Evolutionary conservation across 2,113 vertebrate species (phyloP).

Genomic region (Oceanodroma tethys): DNA sequence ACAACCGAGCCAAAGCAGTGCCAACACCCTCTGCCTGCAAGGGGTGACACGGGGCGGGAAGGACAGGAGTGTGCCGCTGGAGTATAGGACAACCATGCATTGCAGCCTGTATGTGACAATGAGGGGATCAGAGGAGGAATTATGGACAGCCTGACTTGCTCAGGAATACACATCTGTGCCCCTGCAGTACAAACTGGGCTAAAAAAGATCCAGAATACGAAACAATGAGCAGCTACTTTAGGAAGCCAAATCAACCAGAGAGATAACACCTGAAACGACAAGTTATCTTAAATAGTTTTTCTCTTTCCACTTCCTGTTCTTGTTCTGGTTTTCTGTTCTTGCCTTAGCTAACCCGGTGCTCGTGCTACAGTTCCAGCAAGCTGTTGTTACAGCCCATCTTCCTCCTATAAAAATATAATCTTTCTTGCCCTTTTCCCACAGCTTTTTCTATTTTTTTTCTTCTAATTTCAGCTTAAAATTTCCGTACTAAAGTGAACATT

Average conservation of each 20-base stretch:
- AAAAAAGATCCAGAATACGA: neutral
- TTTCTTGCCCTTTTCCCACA: neutral
- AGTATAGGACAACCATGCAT: neutral
- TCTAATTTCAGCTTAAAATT: neutral
- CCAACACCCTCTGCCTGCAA: neutral
- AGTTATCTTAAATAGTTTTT: neutral
- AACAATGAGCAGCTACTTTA: neutral
- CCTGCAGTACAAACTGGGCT: neutral
- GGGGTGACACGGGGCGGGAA: neutral
- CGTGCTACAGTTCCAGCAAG: neutral
- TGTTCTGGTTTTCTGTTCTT: neutral
- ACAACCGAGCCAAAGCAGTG: neutral
- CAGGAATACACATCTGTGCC: neutral
- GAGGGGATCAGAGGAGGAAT: neutral
- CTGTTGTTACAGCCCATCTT: neutral
- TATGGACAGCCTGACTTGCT: neutral
- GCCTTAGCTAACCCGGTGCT: neutral
- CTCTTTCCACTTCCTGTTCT: neutral
- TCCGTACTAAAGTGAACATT: neutral
- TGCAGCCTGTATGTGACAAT: accelerated
- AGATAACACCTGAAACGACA: neutral
- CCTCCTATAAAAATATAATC: neutral
- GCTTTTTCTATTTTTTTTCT: neutral
- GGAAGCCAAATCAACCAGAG: neutral
- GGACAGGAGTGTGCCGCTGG: neutral